Base-by-base conservation (phyloP, 2,888 invertebrate genomes). In the Drosophila infuscata region DNA sequence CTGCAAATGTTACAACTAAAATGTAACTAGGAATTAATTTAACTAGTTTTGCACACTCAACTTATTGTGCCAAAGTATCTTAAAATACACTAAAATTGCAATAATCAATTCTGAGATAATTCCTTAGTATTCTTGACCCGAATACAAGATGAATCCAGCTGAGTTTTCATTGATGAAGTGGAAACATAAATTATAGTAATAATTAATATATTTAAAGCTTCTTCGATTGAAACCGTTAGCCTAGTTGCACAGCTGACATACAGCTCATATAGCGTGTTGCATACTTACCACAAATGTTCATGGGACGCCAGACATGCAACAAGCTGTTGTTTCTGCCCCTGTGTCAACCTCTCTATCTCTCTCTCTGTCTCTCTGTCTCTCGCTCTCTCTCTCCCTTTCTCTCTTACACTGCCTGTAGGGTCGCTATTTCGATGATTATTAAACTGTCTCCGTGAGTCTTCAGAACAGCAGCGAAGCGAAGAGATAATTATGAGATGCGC, bases 401-500 rank as follows among this genome's bases (percentile, higher is more conserved):
- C 41, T 57, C 17, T 61, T 6, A 12, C 8, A 1, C 25, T 36
- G 38, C 9, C 12, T 12, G 15, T 61, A 49, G 56, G 56, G 63
- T 41, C 9, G 41, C 61, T 41, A 57, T 68, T 68, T 68, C 41
- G 49, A 77, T 79, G 83, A 81, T 82, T 89, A 88, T 89, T 89
- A 88, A 88, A 88, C 83, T 88, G 88, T 88, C 88, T 85, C 88
- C 80, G 82, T 76, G 62, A 72, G 81, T 82, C 86, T 78, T 88
- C 88, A 88, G 59, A 82, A 81, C 65, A 76, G 73, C 86, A 88
- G 57, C 88, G 79, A 88, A 89, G 81, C 89, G 88, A 77, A 77
- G 79, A 89, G 88, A 88, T 89, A 88, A 89, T 88, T 88, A 89
- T 88, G 88, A 88, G 88, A 89, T 88, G 89, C 83, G 83, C 87